Base-by-base conservation (phyloP, 2,797 vertebrate genomes). In the Eulemur albifrons region DNA sequence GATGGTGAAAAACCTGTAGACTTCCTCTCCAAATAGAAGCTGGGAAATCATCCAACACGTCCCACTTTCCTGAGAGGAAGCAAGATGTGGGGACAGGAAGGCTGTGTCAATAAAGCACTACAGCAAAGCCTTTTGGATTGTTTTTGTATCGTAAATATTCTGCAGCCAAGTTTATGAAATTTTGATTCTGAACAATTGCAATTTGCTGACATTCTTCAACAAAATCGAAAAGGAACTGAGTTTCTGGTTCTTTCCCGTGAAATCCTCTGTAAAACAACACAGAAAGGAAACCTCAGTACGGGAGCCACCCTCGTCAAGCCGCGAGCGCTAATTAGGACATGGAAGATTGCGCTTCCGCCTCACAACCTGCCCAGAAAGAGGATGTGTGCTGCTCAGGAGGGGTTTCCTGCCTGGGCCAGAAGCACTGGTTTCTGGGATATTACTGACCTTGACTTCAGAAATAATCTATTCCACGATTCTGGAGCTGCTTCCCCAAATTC, bases 1-100 rank as follows among this genome's bases (percentile, higher is more conserved):
- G 76, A 88, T 15, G 87, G 69, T 93, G 32, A 91, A 96, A 97
- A 94, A 88, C 89, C 84, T 97, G 67, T 79, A 83, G 94, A 93
- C 96, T 98, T 98, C 98, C 98, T 98, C 88, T 98, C 96, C 96
- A 96, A 97, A 97, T 77, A 98, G 97, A 98, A 98, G 97, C 98
- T 97, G 98, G 98, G 98, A 98, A 97, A 97, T 97, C 90, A 96
- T 98, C 98, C 98, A 98, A 97, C 94, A 97, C 7, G 77, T 98
- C 98, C 98, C 92, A 97, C 97, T 98, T 98, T 98, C 98, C 98
- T 97, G 96, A 97, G 92, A 97, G 97, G 98, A 99, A 99, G 98
- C 92, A 93, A 97, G 97, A 98, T 97, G 52, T 97, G 97, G 96
- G 98, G 97, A 98, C 98, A 98, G 98, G 98, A 98, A 96, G 65